Conservation (phyloP, 2,113 vertebrate species). For the Melanotaenia duboulayi region DNA sequence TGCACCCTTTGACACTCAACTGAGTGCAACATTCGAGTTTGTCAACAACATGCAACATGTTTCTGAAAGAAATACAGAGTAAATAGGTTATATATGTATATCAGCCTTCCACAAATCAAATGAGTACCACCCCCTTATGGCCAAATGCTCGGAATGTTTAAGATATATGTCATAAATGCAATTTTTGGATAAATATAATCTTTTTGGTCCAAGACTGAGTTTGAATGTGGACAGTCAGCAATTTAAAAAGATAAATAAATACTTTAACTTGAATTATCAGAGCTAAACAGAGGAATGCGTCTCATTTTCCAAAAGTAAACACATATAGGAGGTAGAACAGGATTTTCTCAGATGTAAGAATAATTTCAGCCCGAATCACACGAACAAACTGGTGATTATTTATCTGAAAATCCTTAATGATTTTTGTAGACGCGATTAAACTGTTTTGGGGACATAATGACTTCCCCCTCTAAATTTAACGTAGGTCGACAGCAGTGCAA, state of each 20-base stretch:
- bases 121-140: slow-evolving; percentile 7
- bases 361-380: slow-evolving; percentile 14
- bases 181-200: slow-evolving; percentile 26
- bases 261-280: background rate
- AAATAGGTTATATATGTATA: slow-evolving; percentile 19
- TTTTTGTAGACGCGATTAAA: background rate
- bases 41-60: slow-evolving; percentile 76
- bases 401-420: background rate
- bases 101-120: slow-evolving; percentile 32
- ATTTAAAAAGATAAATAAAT: background rate
- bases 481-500: background rate
- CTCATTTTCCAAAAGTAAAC: slow-evolving; percentile 4
- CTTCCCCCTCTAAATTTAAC: background rate
- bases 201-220: slow-evolving; percentile 47
- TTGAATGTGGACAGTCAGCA: slow-evolving; percentile 61
- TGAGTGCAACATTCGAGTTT: slow-evolving; percentile 76
- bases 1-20: slow-evolving; percentile 66
- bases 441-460: background rate
- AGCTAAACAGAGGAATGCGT: background rate
- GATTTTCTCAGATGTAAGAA: background rate
- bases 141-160: background rate
- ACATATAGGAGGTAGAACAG: slow-evolving; percentile 21
- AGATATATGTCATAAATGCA: slow-evolving; percentile 26
- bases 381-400: background rate
- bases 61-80: slow-evolving; percentile 29